These are phyloP conservation scores for Escarpia spicata DNA, from an alignment of 2,888 invertebrate genomes.

Conservation along the genomic window DNA sequence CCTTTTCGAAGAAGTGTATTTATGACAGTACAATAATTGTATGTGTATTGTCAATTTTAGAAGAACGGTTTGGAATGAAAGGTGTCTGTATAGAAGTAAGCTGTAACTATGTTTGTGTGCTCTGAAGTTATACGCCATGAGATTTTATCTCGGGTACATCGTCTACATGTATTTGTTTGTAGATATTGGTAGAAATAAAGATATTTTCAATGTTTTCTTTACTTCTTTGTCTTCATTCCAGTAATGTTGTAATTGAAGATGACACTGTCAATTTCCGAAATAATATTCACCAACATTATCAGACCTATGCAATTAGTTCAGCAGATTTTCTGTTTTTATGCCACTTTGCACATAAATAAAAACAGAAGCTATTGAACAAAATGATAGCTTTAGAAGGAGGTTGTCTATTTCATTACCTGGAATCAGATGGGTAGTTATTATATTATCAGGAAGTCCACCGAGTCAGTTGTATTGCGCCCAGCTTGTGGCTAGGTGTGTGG, in stretches of 20 bases:
- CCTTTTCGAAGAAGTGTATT: too few relatives aligned
- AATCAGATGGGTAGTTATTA: too few relatives aligned
- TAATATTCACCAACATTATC: not conserved
- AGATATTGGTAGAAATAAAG: not conserved
- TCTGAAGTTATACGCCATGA: not conserved
- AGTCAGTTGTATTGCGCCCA: too few relatives aligned
- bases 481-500: too few relatives aligned
- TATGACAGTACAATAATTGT: not conserved
- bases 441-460: too few relatives aligned
- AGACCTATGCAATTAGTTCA: not conserved
- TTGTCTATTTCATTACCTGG: too few relatives aligned
- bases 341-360: too few relatives aligned
- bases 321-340: too few relatives aligned
- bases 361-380: too few relatives aligned
- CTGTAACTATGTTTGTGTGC: not conserved
- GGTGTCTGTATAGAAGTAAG: not conserved
- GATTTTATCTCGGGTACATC: not conserved
- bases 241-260: not conserved
- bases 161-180: not conserved
- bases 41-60: not conserved
- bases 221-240: not conserved
- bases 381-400: too few relatives aligned
- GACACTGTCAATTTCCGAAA: not conserved
- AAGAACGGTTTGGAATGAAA: not conserved
- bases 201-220: constrained; percentile 12